These are phyloP conservation scores for Macropis europaea DNA, from an alignment of 2,888 invertebrate genomes.

Conservation along the genomic window DNA sequence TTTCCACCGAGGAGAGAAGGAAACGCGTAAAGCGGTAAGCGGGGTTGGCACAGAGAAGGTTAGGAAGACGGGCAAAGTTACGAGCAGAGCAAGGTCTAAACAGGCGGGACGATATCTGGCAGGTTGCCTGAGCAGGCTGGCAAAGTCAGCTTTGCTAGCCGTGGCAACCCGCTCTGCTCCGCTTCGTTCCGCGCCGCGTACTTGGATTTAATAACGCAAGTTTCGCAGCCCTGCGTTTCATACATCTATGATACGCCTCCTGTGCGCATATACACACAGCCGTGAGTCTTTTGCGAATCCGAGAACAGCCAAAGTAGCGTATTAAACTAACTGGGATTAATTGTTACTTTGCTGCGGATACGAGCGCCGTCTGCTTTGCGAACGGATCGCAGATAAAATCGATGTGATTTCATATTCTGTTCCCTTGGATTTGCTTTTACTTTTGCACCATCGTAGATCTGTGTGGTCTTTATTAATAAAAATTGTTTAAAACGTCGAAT, in stretches of 20 bases:
- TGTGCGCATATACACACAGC: background rate
- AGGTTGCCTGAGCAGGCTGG: conserved; percentile 29
- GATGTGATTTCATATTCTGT: no score
- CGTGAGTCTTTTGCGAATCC: conserved; percentile 7
- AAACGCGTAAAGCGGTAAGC: background rate
- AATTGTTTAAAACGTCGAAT: no score
- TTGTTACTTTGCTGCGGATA: conserved; percentile 22
- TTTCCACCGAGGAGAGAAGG: background rate
- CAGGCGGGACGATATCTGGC: conserved; percentile 39
- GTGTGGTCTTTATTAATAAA: no score
- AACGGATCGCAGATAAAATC: no score
- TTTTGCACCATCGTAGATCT: no score
- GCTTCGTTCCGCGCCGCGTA: conserved; percentile 35
- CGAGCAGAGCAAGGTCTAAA: conserved; percentile 15
- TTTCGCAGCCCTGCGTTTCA: conserved; percentile 27
- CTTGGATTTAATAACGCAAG: conserved; percentile 59
- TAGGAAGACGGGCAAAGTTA: conserved; percentile 37
- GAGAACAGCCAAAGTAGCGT: conserved; percentile 2
- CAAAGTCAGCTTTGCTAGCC: conserved; percentile 38
- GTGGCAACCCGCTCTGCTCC: conserved; percentile 3
- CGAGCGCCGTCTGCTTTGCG: background rate
- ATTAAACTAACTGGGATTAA: conserved; percentile 34
- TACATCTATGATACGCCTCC: conserved; percentile 15
- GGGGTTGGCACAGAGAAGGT: background rate
- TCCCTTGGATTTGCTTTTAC: no score